Conservation (phyloP, 1,140 invertebrate genomes). For the Eumaeus atala region DNA sequence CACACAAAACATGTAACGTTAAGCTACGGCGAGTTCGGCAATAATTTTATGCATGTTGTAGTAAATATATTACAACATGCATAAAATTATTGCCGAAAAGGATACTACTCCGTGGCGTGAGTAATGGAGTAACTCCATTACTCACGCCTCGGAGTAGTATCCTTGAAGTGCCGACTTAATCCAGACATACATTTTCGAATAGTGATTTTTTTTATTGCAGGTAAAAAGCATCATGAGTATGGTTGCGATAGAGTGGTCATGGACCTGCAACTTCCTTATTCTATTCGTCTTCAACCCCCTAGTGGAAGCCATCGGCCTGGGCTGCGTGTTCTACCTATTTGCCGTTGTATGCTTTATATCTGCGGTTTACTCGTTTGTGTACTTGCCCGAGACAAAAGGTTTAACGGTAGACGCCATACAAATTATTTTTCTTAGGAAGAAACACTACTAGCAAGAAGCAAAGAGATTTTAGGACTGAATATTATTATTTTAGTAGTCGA, state of each 20-base stretch:
- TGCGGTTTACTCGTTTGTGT: constrained; percentile 69
- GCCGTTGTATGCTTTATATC: constrained; percentile 62
- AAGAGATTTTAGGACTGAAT: too few species aligned
- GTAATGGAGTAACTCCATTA: too few species aligned
- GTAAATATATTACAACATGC: too few species aligned
- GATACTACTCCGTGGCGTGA: too few species aligned
- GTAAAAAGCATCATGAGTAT: constrained; percentile 45
- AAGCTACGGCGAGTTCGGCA: too few species aligned
- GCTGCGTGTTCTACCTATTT: constrained; percentile 71
- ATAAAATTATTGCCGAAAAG: too few species aligned
- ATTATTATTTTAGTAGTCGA: too few species aligned
- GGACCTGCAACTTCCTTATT: constrained; percentile 46
- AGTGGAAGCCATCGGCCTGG: constrained; percentile 61
- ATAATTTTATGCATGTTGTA: too few species aligned
- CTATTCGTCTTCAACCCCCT: constrained; percentile 56
- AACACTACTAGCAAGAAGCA: not conserved
- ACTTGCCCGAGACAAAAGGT: constrained; percentile 79
- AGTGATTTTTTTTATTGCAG: constrained; percentile 28
- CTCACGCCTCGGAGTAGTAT: too few species aligned
- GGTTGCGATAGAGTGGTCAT: constrained; percentile 42
- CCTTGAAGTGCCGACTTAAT: too few species aligned
- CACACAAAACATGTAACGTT: too few species aligned
- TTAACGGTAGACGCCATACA: constrained; percentile 30
- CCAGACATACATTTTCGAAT: too few species aligned
- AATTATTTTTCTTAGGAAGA: constrained; percentile 20